Base-by-base conservation (phyloP, 2,888 invertebrate genomes). In the Synergus laeviventris region DNA sequence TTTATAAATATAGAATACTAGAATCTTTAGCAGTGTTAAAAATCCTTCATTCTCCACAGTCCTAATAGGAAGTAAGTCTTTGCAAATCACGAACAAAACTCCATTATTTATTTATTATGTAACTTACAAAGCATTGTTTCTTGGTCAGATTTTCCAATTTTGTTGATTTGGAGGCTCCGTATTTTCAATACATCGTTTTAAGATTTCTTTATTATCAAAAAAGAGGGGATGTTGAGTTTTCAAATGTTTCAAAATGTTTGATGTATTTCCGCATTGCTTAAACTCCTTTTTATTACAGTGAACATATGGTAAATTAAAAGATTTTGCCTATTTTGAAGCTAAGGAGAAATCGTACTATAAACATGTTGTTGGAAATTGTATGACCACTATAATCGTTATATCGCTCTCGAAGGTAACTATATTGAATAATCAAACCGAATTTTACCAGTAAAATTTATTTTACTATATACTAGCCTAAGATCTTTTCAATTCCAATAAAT, bases 21-120 rank as follows among this genome's bases (percentile, higher is more conserved):
- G 42, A 14, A 78, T 81, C 64, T 84, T 83, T 74, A 84, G 62
- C 0, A 84, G n/a, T n/a, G 54, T n/a, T 73, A 38, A 61, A 45
- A 83, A 84, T 11, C 82, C 83, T 45, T 81, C 75, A 59, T 81
- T 77, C 76, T 85, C 80, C 2, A 79, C 78, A 0, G 59, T 42
- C 7, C 54, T 70, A 38, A 45, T 59, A 11, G 78, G 78, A n/a
- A 78, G 12, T 12, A 73, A 73, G 16, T 79, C 42, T 21, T 81
- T 79, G 0, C 60, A 64, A 14, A 80, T 12, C 77, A 80, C 76
- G 11, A 59, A 80, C 2, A 94, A 98, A 54, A 76, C 61, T 9
- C 9, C 62, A 24, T 75, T 76, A n/a, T n/a, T 3, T 5, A 42
- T 54, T 54, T 18, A 18, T 18, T 54, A 49, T 54, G 18, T 54